Base-by-base conservation (phyloP, 2,888 invertebrate genomes). In the Dryobota labecula region DNA sequence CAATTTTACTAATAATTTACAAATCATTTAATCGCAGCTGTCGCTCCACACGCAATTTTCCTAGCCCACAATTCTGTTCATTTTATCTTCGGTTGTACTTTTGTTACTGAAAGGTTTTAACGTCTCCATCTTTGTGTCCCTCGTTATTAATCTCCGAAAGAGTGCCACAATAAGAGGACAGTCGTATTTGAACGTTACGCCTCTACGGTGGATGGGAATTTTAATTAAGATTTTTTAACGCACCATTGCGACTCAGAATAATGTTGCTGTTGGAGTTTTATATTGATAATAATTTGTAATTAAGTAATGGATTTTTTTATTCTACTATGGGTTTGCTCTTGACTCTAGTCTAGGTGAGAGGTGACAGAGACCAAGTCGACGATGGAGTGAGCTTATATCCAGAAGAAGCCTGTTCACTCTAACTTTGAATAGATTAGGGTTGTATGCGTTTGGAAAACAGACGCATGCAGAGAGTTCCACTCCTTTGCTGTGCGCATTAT, bases 111-210 rank as follows among this genome's bases (percentile, higher is more conserved):
- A 84, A 81, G 90, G 90, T 92, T 94, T 73, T 93, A 92, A 92
- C 91, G 92, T 93, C 94, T 91, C 90, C 93, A 92, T 94, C 93
- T 91, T 91, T 92, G 91, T 92, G 89, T 90, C 90, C 86, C 89
- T 86, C 87, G 89, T 93, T 94, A 95, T 95, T 94, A 95, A 95
- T 94, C 94, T 92, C 88, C 90, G 89, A 93, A 92, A 92, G 88
- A 90, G 87, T 88, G 86, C 89, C 91, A 93, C 93, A 94, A 93
- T 93, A 90, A 90, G 86, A 77, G 83, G 83, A 84, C 86, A 87
- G 85, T 89, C 90, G 90, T 87, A 90, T 89, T 88, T 84, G 86
- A 88, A 89, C 88, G 86, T 87, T 87, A 89, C 87, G 85, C 84
- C 80, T 74, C 90, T 88, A 90, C 89, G 90, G 86, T 86, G 90